These are phyloP conservation scores for Buathra laborator DNA, from an alignment of 2,888 invertebrate genomes.

Conservation along the genomic window DNA sequence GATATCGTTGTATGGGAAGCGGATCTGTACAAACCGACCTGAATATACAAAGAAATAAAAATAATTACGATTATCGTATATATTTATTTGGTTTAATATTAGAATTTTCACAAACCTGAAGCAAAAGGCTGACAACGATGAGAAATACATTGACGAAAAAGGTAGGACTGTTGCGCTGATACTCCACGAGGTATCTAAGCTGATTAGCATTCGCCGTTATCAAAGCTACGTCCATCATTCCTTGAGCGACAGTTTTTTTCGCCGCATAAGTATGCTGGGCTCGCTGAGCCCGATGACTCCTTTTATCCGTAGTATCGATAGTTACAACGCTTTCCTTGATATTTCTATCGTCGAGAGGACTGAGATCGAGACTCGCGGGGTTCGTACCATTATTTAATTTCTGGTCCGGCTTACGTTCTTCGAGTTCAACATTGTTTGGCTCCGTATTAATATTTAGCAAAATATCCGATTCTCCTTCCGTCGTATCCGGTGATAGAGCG, in stretches of 20 bases:
- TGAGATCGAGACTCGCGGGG: conserved; percentile 9
- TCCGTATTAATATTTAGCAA: conserved; percentile 19
- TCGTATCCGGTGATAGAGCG: background rate
- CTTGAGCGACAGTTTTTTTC: conserved; percentile 88
- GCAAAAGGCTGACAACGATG: conserved; percentile 87
- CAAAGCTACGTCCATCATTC: conserved; percentile 90
- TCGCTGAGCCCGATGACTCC: conserved; percentile 59
- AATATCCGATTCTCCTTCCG: background rate
- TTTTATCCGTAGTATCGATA: conserved; percentile 76
- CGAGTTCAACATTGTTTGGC: conserved; percentile 25
- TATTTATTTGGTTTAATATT: background rate
- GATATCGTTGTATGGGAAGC: too few relatives aligned
- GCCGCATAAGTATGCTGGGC: conserved; percentile 86
- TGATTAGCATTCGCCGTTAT: conserved; percentile 91
- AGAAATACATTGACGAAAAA: conserved; percentile 87
- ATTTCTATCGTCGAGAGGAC: conserved; percentile 58
- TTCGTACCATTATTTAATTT: background rate
- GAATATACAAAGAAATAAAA: background rate
- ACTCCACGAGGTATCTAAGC: conserved; percentile 88
- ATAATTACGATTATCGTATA: background rate
- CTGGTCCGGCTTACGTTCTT: conserved; percentile 8
- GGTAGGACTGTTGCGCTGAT: conserved; percentile 87
- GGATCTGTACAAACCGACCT: too few relatives aligned
- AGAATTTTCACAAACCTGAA: conserved; percentile 86
- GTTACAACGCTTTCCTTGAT: conserved; percentile 66